Conservation (phyloP, 2,797 vertebrate genomes). For the Xiphophorus birchmanni region DNA sequence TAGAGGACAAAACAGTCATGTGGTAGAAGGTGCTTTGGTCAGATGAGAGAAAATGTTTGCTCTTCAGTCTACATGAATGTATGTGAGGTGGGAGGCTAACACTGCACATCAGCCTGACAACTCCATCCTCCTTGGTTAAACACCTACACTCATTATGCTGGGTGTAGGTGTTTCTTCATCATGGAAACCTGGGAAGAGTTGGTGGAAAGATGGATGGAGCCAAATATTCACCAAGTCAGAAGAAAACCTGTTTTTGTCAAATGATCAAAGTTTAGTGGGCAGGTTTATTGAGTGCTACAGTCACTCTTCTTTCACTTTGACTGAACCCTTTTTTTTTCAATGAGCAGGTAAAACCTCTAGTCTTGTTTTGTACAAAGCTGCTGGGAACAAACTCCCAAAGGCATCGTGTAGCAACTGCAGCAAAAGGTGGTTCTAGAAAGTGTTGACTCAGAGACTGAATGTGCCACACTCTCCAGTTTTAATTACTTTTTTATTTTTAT, state of each 20-base stretch:
- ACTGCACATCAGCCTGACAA: background rate
- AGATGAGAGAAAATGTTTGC: background rate
- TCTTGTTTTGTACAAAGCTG: background rate
- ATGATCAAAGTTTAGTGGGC: background rate
- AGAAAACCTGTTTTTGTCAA: background rate
- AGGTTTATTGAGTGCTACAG: background rate
- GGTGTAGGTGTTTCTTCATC: background rate
- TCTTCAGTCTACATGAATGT: background rate
- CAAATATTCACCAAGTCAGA: background rate
- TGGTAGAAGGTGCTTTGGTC: background rate
- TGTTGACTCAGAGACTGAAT: background rate
- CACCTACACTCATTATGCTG: background rate
- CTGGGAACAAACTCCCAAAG: background rate
- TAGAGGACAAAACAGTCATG: background rate
- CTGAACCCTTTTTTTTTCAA: background rate
- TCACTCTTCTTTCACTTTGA: background rate
- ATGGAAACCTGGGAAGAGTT: background rate
- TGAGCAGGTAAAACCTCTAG: background rate
- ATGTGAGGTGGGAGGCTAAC: background rate
- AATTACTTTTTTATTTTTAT: background rate
- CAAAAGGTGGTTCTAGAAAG: background rate
- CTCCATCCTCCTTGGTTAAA: background rate
- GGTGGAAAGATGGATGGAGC: background rate
- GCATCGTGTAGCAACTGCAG: background rate
- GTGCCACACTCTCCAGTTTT: background rate